Percentiles rank a stretch among this genome's conserved stretches.
Evolutionary conservation across 2,888 invertebrate genomes (phyloP).

Genomic region (Drosophila fungiperda): DNA sequence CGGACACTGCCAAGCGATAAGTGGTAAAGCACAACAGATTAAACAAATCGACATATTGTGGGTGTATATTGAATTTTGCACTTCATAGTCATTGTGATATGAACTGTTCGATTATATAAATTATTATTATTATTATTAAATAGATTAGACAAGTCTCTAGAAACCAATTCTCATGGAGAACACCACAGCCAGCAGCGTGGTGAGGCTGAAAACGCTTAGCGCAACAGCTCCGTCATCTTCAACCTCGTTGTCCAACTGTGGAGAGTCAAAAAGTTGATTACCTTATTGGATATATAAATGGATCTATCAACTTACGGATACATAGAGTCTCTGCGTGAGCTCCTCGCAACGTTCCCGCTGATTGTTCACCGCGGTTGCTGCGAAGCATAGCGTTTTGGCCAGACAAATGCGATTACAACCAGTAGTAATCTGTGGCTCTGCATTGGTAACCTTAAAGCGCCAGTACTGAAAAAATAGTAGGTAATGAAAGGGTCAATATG

Average conservation of each 20-base stretch:
- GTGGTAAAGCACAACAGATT: conserved; percentile 38
- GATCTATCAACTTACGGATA: conserved; percentile 62
- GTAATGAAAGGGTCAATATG: neutral
- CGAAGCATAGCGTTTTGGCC: conserved; percentile 68
- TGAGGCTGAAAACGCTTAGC: conserved; percentile 54
- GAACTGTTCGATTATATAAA: conserved; percentile 49
- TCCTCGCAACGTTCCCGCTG: conserved; percentile 72
- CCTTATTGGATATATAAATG: neutral
- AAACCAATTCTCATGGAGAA: conserved; percentile 44
- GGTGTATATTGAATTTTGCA: conserved; percentile 47
- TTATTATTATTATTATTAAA: conserved; percentile 30
- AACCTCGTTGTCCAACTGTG: conserved; percentile 62
- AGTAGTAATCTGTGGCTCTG: conserved; percentile 68
- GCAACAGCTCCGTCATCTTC: conserved; percentile 48
- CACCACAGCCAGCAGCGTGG: conserved; percentile 46
- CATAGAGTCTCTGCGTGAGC: conserved; percentile 57
- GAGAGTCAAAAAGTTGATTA: neutral
- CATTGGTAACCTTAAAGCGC: conserved; percentile 72
- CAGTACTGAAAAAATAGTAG: conserved; percentile 58
- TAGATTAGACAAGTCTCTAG: conserved; percentile 30
- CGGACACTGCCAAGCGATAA: conserved; percentile 30
- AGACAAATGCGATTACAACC: conserved; percentile 78
- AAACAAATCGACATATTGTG: conserved; percentile 20
- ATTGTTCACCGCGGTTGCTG: conserved; percentile 74
- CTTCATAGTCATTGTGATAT: conserved; percentile 15